Conservation (phyloP, 2,113 vertebrate genomes). For the Onychostoma macrolepis region DNA sequence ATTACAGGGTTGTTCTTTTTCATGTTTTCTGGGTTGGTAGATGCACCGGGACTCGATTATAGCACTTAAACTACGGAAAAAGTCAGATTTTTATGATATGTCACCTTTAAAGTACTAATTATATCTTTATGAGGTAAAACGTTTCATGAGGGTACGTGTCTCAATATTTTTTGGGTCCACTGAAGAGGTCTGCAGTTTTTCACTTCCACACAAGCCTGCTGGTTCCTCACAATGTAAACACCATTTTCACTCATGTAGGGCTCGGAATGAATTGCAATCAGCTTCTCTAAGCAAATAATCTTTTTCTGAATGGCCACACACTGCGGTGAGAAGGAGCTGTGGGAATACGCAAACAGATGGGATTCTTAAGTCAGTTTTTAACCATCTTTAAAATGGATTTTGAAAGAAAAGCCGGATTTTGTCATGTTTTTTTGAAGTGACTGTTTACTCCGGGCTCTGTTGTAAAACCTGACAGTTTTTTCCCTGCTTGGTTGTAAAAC, state of each 20-base stretch:
- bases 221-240: neutral
- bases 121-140: too few relatives aligned
- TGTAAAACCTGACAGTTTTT: conserved; percentile 2
- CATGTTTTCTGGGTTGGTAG: too few relatives aligned
- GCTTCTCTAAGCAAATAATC: neutral
- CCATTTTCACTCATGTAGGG: neutral
- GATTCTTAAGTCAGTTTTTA: neutral
- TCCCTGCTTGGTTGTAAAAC: neutral
- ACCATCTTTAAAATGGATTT: neutral
- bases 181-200: neutral
- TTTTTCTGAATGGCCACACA: conserved; percentile 13
- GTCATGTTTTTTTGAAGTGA: neutral
- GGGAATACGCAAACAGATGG: conserved; percentile 19
- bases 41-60: too few relatives aligned
- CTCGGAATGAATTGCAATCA: neutral
- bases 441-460: neutral
- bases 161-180: neutral
- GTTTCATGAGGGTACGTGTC: neutral
- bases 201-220: neutral
- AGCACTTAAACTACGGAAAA: too few relatives aligned
- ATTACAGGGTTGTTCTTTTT: too few relatives aligned
- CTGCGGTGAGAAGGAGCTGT: neutral
- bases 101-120: too few relatives aligned
- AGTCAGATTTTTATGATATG: too few relatives aligned
- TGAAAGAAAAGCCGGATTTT: neutral